A percentile compares a stretch with the other conserved stretches of the same genome.
These are phyloP conservation scores for Orthonychiurus folsomi DNA, from an alignment of 2,888 invertebrate species.

Conservation along the genomic window DNA sequence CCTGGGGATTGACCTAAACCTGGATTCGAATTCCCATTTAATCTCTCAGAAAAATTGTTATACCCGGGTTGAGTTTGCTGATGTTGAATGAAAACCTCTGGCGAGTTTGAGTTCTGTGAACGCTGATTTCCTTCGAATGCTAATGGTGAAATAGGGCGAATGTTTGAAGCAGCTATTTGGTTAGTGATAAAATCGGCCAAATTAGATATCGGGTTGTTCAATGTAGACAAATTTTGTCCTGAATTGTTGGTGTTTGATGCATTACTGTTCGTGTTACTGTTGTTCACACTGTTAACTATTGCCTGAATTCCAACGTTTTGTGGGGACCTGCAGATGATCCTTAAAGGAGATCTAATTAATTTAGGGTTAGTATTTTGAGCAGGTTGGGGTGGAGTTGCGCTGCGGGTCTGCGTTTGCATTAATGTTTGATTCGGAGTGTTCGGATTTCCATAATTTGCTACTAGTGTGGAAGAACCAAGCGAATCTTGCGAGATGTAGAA, in stretches of 20 bases:
- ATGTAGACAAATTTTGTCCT: neutral
- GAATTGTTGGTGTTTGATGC: neutral
- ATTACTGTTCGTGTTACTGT: neutral
- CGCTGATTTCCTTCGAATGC: conserved; percentile 22
- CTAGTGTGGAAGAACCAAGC: neutral
- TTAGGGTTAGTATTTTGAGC: neutral
- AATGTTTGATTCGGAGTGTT: neutral
- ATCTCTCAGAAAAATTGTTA: neutral
- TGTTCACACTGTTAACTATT: neutral
- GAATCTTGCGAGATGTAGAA: neutral
- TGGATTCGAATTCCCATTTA: neutral
- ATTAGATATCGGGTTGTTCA: conserved; percentile 26
- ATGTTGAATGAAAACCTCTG: neutral
- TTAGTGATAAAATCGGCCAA: conserved; percentile 40
- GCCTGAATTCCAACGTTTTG: neutral
- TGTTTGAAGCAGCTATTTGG: conserved; percentile 39
- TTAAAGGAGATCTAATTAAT: conserved; percentile 13
- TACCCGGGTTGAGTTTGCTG: neutral
- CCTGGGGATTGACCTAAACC: neutral
- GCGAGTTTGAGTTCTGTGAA: neutral
- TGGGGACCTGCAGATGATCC: conserved; percentile 13
- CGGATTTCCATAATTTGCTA: neutral
- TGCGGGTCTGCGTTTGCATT: neutral
- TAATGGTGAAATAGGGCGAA: conserved; percentile 39
- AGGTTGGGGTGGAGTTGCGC: neutral